Evolutionary conservation across 2,888 invertebrate species (phyloP).

Genomic region (Pedicia rivosa): DNA sequence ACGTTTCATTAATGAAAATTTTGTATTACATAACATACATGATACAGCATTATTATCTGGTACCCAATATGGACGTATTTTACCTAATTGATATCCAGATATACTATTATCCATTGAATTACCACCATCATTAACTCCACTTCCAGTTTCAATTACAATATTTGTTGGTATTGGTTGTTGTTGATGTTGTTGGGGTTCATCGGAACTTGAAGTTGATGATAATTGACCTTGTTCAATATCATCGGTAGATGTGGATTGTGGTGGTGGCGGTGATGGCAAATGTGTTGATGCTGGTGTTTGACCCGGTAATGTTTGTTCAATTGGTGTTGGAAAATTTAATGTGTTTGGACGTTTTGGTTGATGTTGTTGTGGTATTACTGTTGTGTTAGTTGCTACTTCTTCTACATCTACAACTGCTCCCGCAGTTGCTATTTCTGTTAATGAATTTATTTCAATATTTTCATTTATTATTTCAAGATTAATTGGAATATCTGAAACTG

Average conservation of each 20-base stretch:
- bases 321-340: constrained; percentile 20
- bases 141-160: not conserved
- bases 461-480: too few relatives aligned
- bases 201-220: constrained; percentile 18
- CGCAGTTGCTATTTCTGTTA: too few relatives aligned
- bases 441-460: too few relatives aligned
- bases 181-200: constrained; percentile 16
- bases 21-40: constrained; percentile 68
- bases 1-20: constrained; percentile 66
- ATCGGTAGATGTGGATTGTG: constrained; percentile 3
- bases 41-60: constrained; percentile 66
- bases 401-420: too few relatives aligned
- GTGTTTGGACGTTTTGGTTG: constrained; percentile 23
- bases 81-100: constrained; percentile 38
- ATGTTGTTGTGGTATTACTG: not conserved
- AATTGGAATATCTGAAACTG: not conserved
- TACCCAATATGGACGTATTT: constrained; percentile 70
- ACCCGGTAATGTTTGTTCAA: constrained; percentile 18
- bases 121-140: not conserved
- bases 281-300: too few relatives aligned
- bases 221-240: constrained; percentile 5
- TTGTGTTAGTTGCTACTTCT: not conserved
- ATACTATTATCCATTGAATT: not conserved
- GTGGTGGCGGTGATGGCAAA: too few relatives aligned
- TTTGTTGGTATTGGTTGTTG: constrained; percentile 14